These are phyloP conservation scores for Dryococelus australis DNA, from an alignment of 2,888 invertebrate species.

Conservation along the genomic window DNA sequence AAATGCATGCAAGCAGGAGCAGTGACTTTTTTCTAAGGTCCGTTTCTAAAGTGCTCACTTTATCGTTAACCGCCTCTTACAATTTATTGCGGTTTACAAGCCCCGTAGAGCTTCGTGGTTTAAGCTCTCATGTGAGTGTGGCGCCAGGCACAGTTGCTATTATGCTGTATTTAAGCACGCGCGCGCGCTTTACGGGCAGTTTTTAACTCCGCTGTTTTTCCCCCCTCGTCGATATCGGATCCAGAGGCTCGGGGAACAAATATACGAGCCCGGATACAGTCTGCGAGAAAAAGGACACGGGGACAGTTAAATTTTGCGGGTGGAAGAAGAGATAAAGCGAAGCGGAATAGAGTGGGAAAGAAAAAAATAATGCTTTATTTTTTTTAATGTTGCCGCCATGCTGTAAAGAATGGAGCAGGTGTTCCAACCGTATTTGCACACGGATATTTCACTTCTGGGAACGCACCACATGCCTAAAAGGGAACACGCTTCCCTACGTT, in stretches of 20 bases:
- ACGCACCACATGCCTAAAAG: background rate
- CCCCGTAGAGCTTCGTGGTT: no score
- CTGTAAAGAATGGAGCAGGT: slow-evolving; percentile 4
- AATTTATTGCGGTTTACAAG: no score
- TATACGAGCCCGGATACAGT: background rate
- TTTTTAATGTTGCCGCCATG: background rate
- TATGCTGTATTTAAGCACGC: no score
- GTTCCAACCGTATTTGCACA: background rate
- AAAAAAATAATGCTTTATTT: background rate
- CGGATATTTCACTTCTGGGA: background rate
- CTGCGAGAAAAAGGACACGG: background rate
- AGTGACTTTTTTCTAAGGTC: no score
- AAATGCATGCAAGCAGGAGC: no score
- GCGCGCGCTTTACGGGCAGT: background rate
- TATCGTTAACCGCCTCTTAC: no score
- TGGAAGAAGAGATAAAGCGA: background rate
- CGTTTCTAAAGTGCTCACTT: no score
- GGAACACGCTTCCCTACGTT: background rate
- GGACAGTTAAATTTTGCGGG: background rate
- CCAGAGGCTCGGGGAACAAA: background rate
- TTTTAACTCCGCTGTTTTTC: background rate
- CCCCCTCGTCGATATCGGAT: background rate
- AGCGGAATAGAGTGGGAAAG: background rate
- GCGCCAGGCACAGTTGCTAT: no score
- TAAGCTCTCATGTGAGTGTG: no score